A percentile compares a stretch with the other conserved stretches of the same genome.
Evolutionary conservation across 1,140 invertebrate species (phyloP).

Genomic region (Drosophila nasuta): DNA sequence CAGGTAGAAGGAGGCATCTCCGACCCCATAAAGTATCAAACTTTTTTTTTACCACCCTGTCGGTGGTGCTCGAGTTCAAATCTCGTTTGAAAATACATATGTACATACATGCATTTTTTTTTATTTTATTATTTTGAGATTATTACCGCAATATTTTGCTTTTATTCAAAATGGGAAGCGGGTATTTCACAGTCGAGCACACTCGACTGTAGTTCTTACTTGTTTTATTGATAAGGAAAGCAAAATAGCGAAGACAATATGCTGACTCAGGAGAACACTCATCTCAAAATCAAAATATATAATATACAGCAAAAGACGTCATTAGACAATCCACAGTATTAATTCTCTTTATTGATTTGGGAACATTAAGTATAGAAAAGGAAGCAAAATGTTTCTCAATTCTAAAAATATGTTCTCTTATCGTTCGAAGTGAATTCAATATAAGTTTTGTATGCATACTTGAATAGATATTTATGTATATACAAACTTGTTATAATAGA

Average conservation of each 20-base stretch:
- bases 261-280: not conserved
- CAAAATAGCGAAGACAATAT: not conserved
- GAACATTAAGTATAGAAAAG: constrained; percentile 13
- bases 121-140: too few relatives aligned
- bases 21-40: too few relatives aligned
- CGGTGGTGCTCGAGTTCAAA: too few relatives aligned
- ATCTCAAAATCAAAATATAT: not conserved
- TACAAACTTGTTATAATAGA: constrained; percentile 2
- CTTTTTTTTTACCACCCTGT: too few relatives aligned
- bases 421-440: constrained; percentile 1
- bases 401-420: constrained; percentile 13
- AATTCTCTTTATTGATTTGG: constrained; percentile 17
- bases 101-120: too few relatives aligned
- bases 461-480: constrained; percentile 4
- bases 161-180: too few relatives aligned
- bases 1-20: too few relatives aligned
- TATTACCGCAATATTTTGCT: too few relatives aligned
- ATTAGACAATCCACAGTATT: constrained; percentile 14
- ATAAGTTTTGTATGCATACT: not conserved
- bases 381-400: constrained; percentile 3
- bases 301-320: not conserved
- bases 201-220: too few relatives aligned
- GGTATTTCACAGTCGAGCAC: too few relatives aligned
- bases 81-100: too few relatives aligned
- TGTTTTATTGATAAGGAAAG: too few relatives aligned